phyloP scores from a whole-genome alignment of 2,888 invertebrate species.

The Rosalia funebris region DNA sequence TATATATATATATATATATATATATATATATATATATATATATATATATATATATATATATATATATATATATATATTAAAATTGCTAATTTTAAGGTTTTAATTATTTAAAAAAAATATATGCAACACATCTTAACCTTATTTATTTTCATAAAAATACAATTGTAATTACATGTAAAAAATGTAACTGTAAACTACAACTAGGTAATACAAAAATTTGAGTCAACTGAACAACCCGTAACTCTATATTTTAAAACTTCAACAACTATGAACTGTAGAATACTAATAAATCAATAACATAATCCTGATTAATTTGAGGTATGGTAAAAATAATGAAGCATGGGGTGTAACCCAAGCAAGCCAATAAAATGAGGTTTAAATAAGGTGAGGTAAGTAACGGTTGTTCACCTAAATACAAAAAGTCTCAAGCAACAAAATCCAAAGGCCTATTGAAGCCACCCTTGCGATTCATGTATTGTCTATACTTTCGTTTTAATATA shows the following conservation, averaged over 20 bases:
- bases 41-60: too few species aligned
- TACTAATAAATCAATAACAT: slow-evolving; percentile 25
- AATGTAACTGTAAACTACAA: slow-evolving; percentile 24
- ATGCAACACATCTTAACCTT: too few species aligned
- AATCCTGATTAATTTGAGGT: slow-evolving; percentile 41
- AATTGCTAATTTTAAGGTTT: too few species aligned
- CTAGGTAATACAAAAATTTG: slow-evolving; percentile 26
- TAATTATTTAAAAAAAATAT: too few species aligned
- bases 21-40: too few species aligned
- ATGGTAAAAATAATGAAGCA: slow-evolving; percentile 31
- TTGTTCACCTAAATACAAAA: slow-evolving; percentile 39
- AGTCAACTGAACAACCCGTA: slow-evolving; percentile 47
- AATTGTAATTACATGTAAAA: slow-evolving; percentile 13
- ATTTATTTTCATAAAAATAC: slow-evolving; percentile 41
- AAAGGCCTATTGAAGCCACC: slow-evolving; percentile 98
- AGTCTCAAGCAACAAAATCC: slow-evolving; percentile 87
- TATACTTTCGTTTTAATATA: slow-evolving; percentile 93
- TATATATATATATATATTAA: too few species aligned
- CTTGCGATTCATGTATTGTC: slow-evolving; percentile 99
- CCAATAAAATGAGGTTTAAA: slow-evolving; percentile 26
- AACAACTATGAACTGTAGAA: slow-evolving; percentile 42
- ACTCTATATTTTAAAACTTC: slow-evolving; percentile 45
- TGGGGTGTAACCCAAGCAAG: slow-evolving; percentile 10
- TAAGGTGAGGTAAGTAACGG: slow-evolving; percentile 42
- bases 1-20: too few species aligned